Conservation (phyloP, 2,113 vertebrate species). For the Pomatostomus ruficeps region DNA sequence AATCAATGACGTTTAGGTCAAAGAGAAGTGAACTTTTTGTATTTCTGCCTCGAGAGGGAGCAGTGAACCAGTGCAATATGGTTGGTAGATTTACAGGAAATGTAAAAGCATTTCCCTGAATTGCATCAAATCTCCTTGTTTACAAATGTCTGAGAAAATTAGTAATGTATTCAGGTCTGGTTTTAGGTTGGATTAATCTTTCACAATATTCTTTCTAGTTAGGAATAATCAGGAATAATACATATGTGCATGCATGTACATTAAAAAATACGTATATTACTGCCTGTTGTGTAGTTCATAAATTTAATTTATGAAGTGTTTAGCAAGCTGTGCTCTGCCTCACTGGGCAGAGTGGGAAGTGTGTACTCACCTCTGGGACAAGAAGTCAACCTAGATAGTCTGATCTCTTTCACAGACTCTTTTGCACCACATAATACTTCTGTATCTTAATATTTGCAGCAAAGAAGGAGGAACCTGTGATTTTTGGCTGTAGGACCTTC, state of each 20-base stretch:
- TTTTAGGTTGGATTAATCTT: background rate
- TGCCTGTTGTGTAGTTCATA: background rate
- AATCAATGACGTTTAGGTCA: rapidly evolving
- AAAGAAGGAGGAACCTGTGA: background rate
- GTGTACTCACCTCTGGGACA: background rate
- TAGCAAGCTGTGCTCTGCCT: background rate
- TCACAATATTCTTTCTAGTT: background rate
- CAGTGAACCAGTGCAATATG: background rate
- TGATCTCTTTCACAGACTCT: rapidly evolving
- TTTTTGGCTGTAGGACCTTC: background rate
- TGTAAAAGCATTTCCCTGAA: background rate
- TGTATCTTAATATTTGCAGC: background rate
- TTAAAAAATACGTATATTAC: background rate
- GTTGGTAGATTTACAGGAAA: background rate
- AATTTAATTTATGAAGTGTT: background rate
- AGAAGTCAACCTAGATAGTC: background rate
- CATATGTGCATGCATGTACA: background rate
- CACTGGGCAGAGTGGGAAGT: too few relatives aligned
- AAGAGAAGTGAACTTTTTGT: background rate
- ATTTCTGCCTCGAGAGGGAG: conserved; percentile 41
- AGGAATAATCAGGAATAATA: background rate
- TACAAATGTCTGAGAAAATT: background rate
- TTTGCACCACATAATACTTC: background rate
- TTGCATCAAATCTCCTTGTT: background rate
- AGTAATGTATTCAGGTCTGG: background rate